These are phyloP conservation scores for Tinea trinotella DNA, from an alignment of 2,888 invertebrate genomes.

Conservation along the genomic window DNA sequence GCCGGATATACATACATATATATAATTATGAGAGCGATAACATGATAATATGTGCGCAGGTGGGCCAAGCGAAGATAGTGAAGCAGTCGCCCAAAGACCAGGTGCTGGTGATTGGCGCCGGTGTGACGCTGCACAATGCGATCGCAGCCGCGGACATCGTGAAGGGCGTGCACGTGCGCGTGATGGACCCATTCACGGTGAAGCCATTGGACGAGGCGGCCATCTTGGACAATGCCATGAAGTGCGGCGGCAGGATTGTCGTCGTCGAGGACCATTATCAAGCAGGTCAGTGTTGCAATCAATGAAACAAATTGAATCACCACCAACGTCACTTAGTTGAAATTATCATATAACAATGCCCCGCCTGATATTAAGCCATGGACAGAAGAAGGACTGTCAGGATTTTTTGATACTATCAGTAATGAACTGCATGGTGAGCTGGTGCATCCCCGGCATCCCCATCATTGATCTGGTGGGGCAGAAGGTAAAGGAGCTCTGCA, in stretches of 20 bases:
- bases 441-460: background rate
- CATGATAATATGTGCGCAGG: too few relatives aligned
- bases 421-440: too few relatives aligned
- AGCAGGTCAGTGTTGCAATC: slow-evolving; percentile 82
- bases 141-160: slow-evolving; percentile 86
- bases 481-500: too few relatives aligned
- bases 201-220: slow-evolving; percentile 92
- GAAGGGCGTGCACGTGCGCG: slow-evolving; percentile 75
- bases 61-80: slow-evolving; percentile 86
- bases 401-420: too few relatives aligned
- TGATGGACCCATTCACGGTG: slow-evolving; percentile 96
- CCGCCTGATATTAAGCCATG: too few relatives aligned
- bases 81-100: slow-evolving; percentile 82
- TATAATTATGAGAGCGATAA: slow-evolving; percentile 23
- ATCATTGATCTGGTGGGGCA: too few relatives aligned
- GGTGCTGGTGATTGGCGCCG: slow-evolving; percentile 91
- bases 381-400: too few relatives aligned
- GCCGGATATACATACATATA: too few relatives aligned
- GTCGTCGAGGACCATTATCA: slow-evolving; percentile 98
- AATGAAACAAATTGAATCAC: too few relatives aligned
- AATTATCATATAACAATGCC: too few relatives aligned
- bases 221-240: slow-evolving; percentile 82
- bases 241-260: slow-evolving; percentile 85
- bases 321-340: too few relatives aligned
- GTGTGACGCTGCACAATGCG: slow-evolving; percentile 94